These are phyloP conservation scores for Pipistrellus pipistrellus DNA, from an alignment of 2,797 vertebrate genomes.

Conservation along the genomic window DNA sequence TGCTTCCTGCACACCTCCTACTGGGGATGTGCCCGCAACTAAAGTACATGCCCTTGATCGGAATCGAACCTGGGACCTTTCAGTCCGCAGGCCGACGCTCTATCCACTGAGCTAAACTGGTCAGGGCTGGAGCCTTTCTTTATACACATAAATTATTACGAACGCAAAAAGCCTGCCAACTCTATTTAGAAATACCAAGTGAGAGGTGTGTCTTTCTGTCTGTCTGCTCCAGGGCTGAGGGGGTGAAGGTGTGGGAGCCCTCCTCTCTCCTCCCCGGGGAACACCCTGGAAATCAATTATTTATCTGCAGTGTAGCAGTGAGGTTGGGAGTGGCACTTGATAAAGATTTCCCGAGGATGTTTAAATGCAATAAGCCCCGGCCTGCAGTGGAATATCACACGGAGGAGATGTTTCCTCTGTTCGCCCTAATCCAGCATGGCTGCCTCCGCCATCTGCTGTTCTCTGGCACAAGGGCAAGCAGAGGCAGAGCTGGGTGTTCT, in stretches of 20 bases:
- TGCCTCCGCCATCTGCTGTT: background rate
- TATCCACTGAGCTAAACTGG: no score
- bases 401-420: accelerated
- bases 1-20: no score
- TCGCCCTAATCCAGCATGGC: background rate
- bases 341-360: background rate
- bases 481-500: background rate
- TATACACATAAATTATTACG: accelerated
- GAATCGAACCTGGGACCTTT: no score
- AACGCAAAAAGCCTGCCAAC: background rate
- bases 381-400: background rate
- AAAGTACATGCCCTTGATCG: no score
- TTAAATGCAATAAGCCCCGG: accelerated
- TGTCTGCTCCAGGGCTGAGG: background rate
- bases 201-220: background rate
- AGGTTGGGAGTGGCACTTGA: accelerated
- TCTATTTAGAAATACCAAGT: background rate
- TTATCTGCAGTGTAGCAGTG: background rate
- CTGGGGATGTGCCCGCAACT: no score
- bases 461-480: background rate
- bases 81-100: no score
- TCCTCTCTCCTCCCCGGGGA: background rate
- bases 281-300: no score
- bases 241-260: background rate
- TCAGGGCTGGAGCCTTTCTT: background rate